phyloP scores from a whole-genome alignment of 2,888 invertebrate genomes.

The Hyles lineata region DNA sequence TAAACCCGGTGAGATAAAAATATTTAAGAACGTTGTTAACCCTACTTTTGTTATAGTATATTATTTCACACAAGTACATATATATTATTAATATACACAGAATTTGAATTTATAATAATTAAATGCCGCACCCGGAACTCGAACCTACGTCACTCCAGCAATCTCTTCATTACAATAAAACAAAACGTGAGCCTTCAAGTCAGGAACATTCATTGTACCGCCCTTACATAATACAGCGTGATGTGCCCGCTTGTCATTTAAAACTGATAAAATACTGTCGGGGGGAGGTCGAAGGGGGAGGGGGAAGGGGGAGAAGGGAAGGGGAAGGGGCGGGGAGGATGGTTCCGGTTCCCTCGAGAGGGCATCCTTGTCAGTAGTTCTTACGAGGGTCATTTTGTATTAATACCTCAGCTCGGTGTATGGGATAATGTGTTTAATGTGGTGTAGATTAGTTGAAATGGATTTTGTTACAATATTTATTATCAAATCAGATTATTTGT shows the following conservation, averaged over 20 bases:
- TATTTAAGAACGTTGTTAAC: too few relatives aligned
- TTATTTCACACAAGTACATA: not conserved
- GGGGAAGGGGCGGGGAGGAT: not conserved
- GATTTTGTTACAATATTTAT: too few relatives aligned
- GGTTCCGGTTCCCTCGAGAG: constrained; percentile 4
- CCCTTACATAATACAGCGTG: not conserved
- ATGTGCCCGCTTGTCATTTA: constrained; percentile 11
- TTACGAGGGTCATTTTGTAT: constrained; percentile 16
- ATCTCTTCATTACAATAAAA: constrained; percentile 1
- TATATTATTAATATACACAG: not conserved
- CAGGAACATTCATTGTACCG: not conserved
- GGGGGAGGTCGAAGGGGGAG: too few relatives aligned
- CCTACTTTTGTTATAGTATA: too few relatives aligned
- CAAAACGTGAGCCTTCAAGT: not conserved
- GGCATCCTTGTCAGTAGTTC: not conserved
- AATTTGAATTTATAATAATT: not conserved
- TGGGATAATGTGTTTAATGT: too few relatives aligned
- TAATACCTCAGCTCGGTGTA: not conserved
- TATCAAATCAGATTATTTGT: too few relatives aligned
- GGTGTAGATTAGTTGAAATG: too few relatives aligned
- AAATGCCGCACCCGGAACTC: not conserved
- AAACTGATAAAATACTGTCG: constrained; percentile 15
- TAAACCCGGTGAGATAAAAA: too few relatives aligned
- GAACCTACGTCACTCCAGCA: not conserved
- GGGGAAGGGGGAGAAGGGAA: not conserved